These are phyloP conservation scores for Chionoecetes opilio DNA, from an alignment of 1,140 invertebrate species.

Conservation along the genomic window DNA sequence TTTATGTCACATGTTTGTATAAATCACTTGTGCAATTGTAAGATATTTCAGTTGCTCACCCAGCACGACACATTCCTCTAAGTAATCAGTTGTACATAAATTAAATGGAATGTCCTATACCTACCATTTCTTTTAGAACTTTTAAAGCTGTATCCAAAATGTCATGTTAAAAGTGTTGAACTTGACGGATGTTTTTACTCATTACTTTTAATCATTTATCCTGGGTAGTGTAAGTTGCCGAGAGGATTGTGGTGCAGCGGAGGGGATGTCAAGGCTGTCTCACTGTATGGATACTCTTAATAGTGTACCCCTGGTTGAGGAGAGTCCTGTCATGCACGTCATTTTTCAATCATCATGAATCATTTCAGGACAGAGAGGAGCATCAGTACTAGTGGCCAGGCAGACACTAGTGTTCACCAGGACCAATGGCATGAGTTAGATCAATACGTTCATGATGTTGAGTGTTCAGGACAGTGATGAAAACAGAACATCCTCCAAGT, in stretches of 20 bases:
- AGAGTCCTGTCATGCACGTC: neutral
- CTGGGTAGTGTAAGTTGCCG: neutral
- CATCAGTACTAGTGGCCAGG: no score
- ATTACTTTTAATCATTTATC: neutral
- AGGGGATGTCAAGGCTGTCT: neutral
- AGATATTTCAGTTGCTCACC: conserved; percentile 45
- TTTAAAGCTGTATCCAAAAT: conserved; percentile 72
- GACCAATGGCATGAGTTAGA: no score
- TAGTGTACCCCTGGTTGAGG: neutral
- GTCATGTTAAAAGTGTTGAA: conserved; percentile 66
- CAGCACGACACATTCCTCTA: conserved; percentile 71
- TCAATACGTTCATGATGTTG: no score
- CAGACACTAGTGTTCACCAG: no score
- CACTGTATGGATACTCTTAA: neutral
- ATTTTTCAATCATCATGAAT: no score
- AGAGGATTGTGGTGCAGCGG: neutral
- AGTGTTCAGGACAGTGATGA: no score
- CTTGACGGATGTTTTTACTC: conserved; percentile 14
- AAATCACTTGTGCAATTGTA: conserved; percentile 57
- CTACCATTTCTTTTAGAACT: conserved; percentile 43
- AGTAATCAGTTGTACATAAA: conserved; percentile 67
- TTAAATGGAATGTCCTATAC: conserved; percentile 44
- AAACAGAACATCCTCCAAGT: no score
- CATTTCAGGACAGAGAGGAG: no score
- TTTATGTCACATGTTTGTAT: conserved; percentile 36